A percentile compares a stretch with the other conserved stretches of the same genome.
These are phyloP conservation scores for Pygoscelis antarcticus DNA, from an alignment of 2,113 vertebrate genomes.

Conservation along the genomic window DNA sequence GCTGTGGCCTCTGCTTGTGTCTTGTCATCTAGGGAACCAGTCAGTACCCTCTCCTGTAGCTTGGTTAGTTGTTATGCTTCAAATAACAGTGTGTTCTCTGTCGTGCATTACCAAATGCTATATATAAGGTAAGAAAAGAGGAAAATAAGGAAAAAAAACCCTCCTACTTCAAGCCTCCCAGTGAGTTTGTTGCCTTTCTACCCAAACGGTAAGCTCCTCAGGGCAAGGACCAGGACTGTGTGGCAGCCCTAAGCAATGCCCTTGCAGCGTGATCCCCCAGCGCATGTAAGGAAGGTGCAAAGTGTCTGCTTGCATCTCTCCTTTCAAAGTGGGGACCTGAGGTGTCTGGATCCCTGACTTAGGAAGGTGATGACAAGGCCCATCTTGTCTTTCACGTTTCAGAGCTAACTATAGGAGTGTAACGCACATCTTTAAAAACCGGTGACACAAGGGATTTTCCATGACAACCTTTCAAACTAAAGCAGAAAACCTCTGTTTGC, in stretches of 20 bases:
- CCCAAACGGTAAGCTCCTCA: neutral
- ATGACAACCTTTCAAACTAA: conserved; percentile 6
- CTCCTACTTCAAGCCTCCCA: neutral
- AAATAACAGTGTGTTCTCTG: neutral
- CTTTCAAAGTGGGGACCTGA: neutral
- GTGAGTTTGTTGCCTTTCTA: neutral
- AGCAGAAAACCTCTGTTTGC: neutral
- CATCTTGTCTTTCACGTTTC: neutral
- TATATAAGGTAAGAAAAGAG: neutral
- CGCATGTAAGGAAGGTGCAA: fast-evolving
- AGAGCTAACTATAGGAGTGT: conserved; percentile 6
- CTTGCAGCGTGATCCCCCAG: neutral
- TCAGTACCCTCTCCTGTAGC: neutral
- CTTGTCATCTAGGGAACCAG: neutral
- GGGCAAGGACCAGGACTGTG: neutral
- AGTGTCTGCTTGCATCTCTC: neutral
- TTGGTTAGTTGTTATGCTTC: neutral
- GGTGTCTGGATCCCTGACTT: neutral
- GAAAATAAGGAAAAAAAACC: neutral
- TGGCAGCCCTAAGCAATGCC: neutral
- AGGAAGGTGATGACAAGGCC: neutral
- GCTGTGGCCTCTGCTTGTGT: neutral
- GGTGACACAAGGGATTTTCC: conserved; percentile 12
- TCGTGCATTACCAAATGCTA: neutral
- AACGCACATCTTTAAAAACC: neutral